A percentile compares a stretch with the other conserved stretches of the same genome.
phyloP scores from a whole-genome alignment of 1,140 invertebrate species.

The Euwallacea similis region DNA sequence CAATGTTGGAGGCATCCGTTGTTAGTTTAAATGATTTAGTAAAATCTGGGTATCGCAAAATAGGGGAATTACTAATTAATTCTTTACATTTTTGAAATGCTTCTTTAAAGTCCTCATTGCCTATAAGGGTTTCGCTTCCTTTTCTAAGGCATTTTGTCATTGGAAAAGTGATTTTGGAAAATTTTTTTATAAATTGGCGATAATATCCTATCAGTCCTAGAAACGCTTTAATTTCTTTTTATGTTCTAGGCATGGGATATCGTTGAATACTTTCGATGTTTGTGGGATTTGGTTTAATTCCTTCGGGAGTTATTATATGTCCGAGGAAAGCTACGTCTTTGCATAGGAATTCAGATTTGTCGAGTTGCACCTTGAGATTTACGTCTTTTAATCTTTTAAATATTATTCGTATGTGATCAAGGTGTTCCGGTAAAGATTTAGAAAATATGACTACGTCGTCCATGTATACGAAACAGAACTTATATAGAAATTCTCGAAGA shows the following conservation, averaged over 20 bases:
- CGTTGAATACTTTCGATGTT: constrained; percentile 36
- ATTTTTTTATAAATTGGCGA: constrained; percentile 33
- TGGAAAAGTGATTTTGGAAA: constrained; percentile 13
- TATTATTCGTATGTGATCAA: too few species aligned
- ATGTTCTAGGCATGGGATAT: constrained; percentile 38
- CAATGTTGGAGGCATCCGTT: constrained; percentile 2
- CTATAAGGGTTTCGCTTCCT: background rate
- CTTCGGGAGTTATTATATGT: constrained; percentile 4
- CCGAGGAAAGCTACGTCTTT: too few species aligned
- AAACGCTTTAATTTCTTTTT: constrained; percentile 42
- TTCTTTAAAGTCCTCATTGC: background rate
- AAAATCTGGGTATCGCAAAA: constrained; percentile 48
- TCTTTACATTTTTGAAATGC: constrained; percentile 11
- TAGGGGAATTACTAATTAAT: constrained; percentile 34
- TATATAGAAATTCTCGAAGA: too few species aligned
- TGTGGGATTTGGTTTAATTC: constrained; percentile 34
- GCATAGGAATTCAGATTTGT: too few species aligned
- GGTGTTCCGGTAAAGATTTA: too few species aligned
- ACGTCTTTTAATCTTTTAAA: too few species aligned
- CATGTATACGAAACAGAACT: too few species aligned
- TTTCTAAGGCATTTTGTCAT: constrained; percentile 20
- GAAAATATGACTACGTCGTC: too few species aligned
- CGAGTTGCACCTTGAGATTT: too few species aligned
- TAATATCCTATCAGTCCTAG: constrained; percentile 42
- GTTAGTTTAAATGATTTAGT: constrained; percentile 47